These are phyloP conservation scores for Leptosomus discolor DNA, from an alignment of 2,113 vertebrate genomes.

Conservation along the genomic window DNA sequence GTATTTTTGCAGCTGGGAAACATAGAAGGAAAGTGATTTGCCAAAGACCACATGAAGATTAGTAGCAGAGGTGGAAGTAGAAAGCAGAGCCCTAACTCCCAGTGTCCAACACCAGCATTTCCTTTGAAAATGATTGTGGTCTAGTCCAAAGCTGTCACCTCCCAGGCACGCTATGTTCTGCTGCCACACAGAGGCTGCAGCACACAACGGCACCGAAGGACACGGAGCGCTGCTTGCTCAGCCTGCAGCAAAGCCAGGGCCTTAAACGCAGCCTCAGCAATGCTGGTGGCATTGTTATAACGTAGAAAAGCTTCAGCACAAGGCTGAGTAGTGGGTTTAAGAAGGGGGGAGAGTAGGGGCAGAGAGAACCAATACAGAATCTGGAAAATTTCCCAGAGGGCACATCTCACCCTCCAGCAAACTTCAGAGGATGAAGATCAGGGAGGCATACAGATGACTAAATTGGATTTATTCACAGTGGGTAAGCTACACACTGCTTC, in stretches of 20 bases:
- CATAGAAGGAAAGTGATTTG: background rate
- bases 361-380: background rate
- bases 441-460: constrained; percentile 67
- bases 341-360: background rate
- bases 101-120: background rate
- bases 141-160: background rate
- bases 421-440: constrained; percentile 58
- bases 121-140: background rate
- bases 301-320: background rate
- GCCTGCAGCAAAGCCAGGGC: background rate
- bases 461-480: constrained; percentile 77
- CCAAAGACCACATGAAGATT: background rate
- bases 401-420: constrained; percentile 64
- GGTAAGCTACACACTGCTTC: constrained; percentile 60
- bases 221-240: background rate
- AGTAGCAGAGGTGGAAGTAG: background rate
- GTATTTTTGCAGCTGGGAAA: background rate
- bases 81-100: background rate
- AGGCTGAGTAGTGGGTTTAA: background rate
- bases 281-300: background rate
- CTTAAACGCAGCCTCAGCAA: background rate
- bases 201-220: background rate
- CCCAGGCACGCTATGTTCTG: background rate
- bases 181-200: constrained; percentile 48
- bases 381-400: constrained; percentile 55